Percentiles rank a stretch among this genome's conserved stretches.
These are phyloP conservation scores for Archegozetes longisetosus DNA, from an alignment of 1,140 invertebrate species.

Conservation along the genomic window DNA sequence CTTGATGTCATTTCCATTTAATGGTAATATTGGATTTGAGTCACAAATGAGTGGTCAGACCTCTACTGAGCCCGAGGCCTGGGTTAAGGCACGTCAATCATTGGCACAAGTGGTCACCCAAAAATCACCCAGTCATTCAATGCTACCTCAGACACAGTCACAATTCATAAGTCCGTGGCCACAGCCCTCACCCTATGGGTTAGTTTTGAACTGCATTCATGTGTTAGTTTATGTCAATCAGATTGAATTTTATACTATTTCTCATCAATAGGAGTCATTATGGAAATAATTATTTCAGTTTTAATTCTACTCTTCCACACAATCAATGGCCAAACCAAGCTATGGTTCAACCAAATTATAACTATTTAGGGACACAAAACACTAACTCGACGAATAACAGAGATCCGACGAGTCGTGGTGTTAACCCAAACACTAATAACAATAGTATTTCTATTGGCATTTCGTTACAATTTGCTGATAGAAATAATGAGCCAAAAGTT, in stretches of 20 bases:
- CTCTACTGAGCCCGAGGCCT: constrained; percentile 9
- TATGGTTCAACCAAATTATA: neutral
- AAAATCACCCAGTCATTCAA: neutral
- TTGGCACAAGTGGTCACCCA: constrained; percentile 3
- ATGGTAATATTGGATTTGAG: neutral
- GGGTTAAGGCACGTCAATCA: constrained; percentile 12
- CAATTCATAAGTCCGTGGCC: neutral
- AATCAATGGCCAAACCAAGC: neutral
- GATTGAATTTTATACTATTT: neutral
- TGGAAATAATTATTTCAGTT: neutral
- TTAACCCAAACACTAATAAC: no score
- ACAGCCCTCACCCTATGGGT: neutral
- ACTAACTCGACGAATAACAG: no score
- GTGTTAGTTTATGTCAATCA: neutral
- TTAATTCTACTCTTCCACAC: neutral
- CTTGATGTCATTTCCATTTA: no score
- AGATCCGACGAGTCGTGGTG: no score
- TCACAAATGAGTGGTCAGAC: neutral
- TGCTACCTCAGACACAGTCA: neutral
- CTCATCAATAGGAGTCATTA: neutral
- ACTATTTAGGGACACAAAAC: no score
- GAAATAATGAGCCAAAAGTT: no score
- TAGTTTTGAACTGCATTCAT: neutral
- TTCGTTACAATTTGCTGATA: no score
- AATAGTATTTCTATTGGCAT: no score